Evolutionary conservation across 2,888 invertebrate genomes (phyloP).

Genomic region (Epinotia bilunana): DNA sequence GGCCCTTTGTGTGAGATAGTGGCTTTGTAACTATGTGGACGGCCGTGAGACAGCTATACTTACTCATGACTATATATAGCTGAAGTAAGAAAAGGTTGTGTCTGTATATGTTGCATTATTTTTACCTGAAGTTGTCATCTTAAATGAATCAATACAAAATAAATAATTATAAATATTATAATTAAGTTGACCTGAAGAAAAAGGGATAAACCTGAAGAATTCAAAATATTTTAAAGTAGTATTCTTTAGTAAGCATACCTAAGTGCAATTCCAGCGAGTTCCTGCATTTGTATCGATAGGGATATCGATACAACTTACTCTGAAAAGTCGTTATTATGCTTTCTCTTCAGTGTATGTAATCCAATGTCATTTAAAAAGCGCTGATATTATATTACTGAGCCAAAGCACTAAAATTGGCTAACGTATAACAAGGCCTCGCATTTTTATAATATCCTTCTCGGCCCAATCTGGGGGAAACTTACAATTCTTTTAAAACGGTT

Average conservation of each 20-base stretch:
- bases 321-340: not conserved
- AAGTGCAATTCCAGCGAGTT: not conserved
- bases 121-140: not conserved
- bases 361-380: not conserved
- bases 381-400: not conserved
- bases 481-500: constrained; percentile 71
- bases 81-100: not conserved
- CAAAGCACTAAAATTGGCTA: constrained; percentile 18
- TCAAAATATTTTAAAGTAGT: not conserved
- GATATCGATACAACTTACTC: not conserved
- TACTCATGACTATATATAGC: not conserved
- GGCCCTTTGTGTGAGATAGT: constrained; percentile 1
- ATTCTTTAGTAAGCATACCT: not conserved
- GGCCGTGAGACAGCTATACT: not conserved
- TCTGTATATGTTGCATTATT: not conserved
- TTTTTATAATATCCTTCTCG: constrained; percentile 25
- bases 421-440: constrained; percentile 5
- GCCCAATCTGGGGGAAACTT: constrained; percentile 48
- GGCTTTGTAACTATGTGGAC: constrained; percentile 1
- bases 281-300: too few relatives aligned
- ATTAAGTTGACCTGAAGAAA: not conserved
- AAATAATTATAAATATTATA: not conserved
- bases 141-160: not conserved
- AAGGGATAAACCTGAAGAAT: not conserved
- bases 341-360: not conserved